These are phyloP conservation scores for Diachasmimorpha longicaudata DNA, from an alignment of 1,140 invertebrate species.

Conservation along the genomic window DNA sequence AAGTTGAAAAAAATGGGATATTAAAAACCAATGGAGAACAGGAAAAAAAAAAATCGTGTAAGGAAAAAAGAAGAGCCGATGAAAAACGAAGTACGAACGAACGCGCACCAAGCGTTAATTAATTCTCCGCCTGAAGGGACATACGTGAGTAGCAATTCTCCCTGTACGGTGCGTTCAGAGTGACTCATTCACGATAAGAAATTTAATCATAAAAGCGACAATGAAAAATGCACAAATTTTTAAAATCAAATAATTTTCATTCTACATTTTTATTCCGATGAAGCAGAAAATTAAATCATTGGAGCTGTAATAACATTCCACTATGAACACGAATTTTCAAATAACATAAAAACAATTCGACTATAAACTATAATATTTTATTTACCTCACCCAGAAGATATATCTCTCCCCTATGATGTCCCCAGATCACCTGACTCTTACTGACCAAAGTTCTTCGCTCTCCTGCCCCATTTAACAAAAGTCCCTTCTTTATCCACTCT, in stretches of 20 bases:
- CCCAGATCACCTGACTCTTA: too few relatives aligned
- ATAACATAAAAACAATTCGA: too few relatives aligned
- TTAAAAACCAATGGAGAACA: too few relatives aligned
- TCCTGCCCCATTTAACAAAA: too few relatives aligned
- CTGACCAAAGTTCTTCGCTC: too few relatives aligned
- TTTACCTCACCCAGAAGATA: too few relatives aligned
- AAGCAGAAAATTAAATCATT: background rate
- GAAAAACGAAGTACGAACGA: constrained; percentile 8
- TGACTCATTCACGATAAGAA: background rate
- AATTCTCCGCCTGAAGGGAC: constrained; percentile 24
- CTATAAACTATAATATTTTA: too few relatives aligned
- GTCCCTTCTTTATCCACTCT: too few relatives aligned
- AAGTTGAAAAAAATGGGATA: constrained; percentile 23
- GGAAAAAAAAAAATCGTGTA: background rate
- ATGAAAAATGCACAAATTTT: background rate
- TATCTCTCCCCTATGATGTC: too few relatives aligned
- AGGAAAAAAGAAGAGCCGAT: background rate
- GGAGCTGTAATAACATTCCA: too few relatives aligned
- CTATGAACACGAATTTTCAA: too few relatives aligned
- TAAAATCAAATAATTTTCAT: background rate
- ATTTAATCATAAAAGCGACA: background rate
- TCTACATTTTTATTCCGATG: background rate
- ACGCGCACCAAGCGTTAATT: constrained; percentile 19
- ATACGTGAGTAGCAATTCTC: constrained; percentile 23
- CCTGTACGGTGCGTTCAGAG: background rate